Base-by-base conservation (phyloP, 1,140 invertebrate species). In the Wiebesia pumilae region DNA sequence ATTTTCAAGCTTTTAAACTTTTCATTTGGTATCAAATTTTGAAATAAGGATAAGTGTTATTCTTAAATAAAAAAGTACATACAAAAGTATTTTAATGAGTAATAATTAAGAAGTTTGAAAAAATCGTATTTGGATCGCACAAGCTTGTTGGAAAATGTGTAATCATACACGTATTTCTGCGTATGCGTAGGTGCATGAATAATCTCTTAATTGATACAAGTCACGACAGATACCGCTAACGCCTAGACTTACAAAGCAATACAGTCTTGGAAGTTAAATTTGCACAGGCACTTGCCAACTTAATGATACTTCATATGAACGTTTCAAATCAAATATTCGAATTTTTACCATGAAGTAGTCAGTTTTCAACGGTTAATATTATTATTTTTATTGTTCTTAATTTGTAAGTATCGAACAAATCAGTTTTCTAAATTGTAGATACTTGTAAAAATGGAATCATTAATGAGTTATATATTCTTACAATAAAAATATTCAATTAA, bases 121-220 rank as follows among this genome's bases (percentile, higher is more conserved):
- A 69, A 69, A 33, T 69, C 30, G 65, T 16, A 14, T 69, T 35
- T 69, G 65, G 30, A 69, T 69, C n/a, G n/a, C 33, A 14, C 30
- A 33, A 69, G n/a, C 33, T 30, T 69, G 10, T 3, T 69, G 4
- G 65, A 69, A 33, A 33, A 69, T 30, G 30, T 12, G 30, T 16
- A 14, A 69, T 16, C 65, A 33, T 3, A 33, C 30, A 69, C 12
- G 33, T 69, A 33, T 35, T n/a, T 3, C 30, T 69, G 10, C 30
- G 10, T 33, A 69, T 14, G 30, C 16, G 30, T 69, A 69, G 9
- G 30, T 33, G 30, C 65, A 14, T 69, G 65, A 69, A 30, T 19
- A 69, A 69, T 69, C 30, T 69, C 65, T 69, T 33, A 69, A 69
- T 69, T 69, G 30, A 33, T 33, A 69, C 12, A 69, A 69, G 65